Base-by-base conservation (phyloP, 2,888 invertebrate species). In the Nomada fabriciana region DNA sequence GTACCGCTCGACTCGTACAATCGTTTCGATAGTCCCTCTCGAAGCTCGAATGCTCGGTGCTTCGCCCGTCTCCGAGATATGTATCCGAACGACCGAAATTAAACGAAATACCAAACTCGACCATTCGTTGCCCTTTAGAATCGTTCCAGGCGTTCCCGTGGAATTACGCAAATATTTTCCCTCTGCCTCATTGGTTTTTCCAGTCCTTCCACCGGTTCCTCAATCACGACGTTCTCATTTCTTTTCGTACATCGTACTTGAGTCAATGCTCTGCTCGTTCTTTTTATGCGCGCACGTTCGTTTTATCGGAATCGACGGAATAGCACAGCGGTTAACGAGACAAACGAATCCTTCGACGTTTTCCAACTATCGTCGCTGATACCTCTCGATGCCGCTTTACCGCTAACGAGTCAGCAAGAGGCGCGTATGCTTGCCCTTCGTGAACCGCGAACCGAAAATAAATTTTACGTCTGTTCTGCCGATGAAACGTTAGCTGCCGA, bases 111-210 rank as follows among this genome's bases (percentile, higher is more conserved):
- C 42, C 20, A 42, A 13, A 50, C 43, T 13, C 25, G 67, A 36
- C 61, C 72, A 42, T 80, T 67, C 67, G 67, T 81, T 68, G 50
- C 61, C 20, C 57, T 25, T 53, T 29, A 52, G 59, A 64, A 69
- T 55, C 65, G 60, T 57, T 23, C 23, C 25, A 20, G 20, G 9
- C 20, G 53, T n/a, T 81, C 75, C 70, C 50, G 25, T 20, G 43
- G 75, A 82, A 70, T 82, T 72, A 83, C 82, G 76, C 82, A 82
- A 82, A 78, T 77, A 83, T 74, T 82, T 83, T 63, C 74, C 77
- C 67, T 77, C 72, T 15, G 47, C 63, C 59, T 53, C 71, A 57
- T 71, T 82, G 77, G 42, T 57, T 70, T 72, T 53, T 63, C 67
- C 55, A 23, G 59, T 52, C 29, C 57, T 25, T 20, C 53, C 50